phyloP scores from a whole-genome alignment of 2,797 vertebrate species.

The Eidolon dupreanum region DNA sequence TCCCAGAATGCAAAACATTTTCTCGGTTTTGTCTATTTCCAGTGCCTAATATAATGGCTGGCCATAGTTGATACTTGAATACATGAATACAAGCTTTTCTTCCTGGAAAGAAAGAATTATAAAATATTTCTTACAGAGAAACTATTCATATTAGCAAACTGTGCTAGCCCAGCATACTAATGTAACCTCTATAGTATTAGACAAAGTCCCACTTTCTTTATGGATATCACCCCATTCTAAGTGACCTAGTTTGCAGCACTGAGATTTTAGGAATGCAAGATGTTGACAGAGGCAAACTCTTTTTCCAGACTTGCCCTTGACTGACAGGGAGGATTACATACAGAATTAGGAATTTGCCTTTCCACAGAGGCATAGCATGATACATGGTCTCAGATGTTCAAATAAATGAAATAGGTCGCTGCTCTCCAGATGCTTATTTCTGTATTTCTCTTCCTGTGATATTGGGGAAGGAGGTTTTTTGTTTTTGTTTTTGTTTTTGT shows the following conservation, averaged over 20 bases:
- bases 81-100: background rate
- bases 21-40: background rate
- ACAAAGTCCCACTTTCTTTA: background rate
- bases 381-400: background rate
- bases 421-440: background rate
- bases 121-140: background rate
- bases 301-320: background rate
- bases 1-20: background rate
- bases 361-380: background rate
- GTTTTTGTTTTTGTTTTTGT: background rate
- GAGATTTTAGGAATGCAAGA: background rate
- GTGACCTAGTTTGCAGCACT: background rate
- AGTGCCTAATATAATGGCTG: background rate
- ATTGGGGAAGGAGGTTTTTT: background rate
- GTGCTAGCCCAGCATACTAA: too few species aligned
- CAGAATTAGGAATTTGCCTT: background rate
- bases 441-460: background rate
- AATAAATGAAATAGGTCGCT: background rate
- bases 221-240: background rate
- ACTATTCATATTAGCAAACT: background rate
- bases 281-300: background rate
- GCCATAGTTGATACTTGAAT: background rate
- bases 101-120: background rate
- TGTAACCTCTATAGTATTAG: background rate
- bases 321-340: background rate